Evolutionary conservation across 2,888 invertebrate genomes (phyloP), one percentile per base, ranked within the genome.

Genomic region (Phragmatobia fuliginosa): DNA sequence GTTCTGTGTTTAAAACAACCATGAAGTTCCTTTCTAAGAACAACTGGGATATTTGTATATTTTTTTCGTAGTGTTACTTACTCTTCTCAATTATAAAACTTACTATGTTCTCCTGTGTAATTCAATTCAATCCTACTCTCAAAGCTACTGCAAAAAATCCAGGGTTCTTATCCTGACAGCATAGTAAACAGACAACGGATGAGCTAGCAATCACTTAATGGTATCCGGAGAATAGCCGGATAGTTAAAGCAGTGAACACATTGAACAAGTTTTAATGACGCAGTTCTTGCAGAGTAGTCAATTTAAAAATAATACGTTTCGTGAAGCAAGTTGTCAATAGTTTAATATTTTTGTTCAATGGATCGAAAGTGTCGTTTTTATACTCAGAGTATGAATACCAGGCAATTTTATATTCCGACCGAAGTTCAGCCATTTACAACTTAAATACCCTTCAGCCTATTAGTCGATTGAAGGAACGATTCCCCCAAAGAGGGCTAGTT

Each of bases 141-240:
- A 52, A 33, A 28, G 28, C 49, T 21, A 32, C 25, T 28, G 25
- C 64, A 61, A 70, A 36, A 68, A 38, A 62, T 66, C 66, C 66
- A 3, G 36, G 56, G 58, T 38, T 59, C 68, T 74, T 79, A 73
- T 31, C 74, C 75, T 75, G 84, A 84, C 84, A 80, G 77, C 68
- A 67, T 67, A 74, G 74, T 77, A 82, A 85, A 85, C 80, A 80
- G 76, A 77, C 78, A 72, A 69, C 70, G 77, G 82, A 83, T 82
- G 84, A 83, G 75, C 78, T 62, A 71, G 85, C 87, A 87, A 87
- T 87, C 85, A 87, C 86, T 87, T 87, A 87, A 81, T 78, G 76
- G 77, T 79, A 72, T 68, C 80, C 66, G 33, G 74, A 66, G 81
- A 70, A n/a, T 63, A 62, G 52, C n/a, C 38, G 60, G 74, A 64